These are phyloP conservation scores for Ia io DNA, from an alignment of 2,113 vertebrate genomes.

Conservation along the genomic window DNA sequence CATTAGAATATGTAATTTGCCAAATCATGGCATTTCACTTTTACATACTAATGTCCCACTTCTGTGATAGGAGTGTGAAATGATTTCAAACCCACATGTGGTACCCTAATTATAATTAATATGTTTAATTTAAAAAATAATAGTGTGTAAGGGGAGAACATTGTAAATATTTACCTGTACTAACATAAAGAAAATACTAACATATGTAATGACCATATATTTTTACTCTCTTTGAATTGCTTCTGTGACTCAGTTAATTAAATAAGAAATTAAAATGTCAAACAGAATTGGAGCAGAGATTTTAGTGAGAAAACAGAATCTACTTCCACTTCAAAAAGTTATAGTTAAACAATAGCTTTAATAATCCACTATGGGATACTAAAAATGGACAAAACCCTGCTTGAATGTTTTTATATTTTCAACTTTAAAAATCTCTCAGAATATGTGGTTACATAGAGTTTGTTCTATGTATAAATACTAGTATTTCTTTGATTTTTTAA, in stretches of 20 bases:
- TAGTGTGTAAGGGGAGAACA: neutral
- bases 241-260: constrained; percentile 10
- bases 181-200: neutral
- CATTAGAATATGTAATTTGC: neutral
- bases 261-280: constrained; percentile 8
- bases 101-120: neutral
- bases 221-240: neutral
- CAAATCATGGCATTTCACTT: neutral
- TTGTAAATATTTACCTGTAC: neutral
- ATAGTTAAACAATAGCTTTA: neutral
- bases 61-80: neutral
- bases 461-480: neutral
- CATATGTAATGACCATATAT: neutral
- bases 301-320: neutral
- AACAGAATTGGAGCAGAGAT: neutral
- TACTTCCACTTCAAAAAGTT: neutral
- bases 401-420: constrained; percentile 17
- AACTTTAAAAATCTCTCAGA: neutral
- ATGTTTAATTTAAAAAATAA: constrained; percentile 1
- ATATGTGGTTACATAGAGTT: neutral
- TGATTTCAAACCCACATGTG: neutral
- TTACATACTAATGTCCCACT: neutral
- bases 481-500: neutral
- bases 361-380: neutral
- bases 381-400: neutral